phyloP scores from a whole-genome alignment of 30 jellyfish, hydroid and myxozoan species.

The Aurelia sp. region DNA sequence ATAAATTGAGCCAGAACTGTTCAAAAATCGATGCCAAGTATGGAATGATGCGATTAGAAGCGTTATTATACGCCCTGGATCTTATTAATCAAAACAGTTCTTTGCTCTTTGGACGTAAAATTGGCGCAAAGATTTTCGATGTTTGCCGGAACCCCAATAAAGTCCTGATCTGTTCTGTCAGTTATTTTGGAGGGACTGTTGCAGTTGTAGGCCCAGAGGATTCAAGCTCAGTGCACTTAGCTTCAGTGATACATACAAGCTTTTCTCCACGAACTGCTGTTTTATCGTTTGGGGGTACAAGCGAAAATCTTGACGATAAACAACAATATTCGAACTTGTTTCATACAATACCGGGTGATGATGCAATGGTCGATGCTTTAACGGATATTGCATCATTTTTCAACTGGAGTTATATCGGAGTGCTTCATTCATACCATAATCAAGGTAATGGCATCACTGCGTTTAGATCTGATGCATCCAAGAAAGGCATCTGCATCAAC shows the following conservation, averaged over 20 bases:
- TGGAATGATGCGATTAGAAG: slow-evolving; percentile 66
- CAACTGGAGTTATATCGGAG: slow-evolving; percentile 76
- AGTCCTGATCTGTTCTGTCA: slow-evolving; percentile 29
- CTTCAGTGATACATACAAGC: slow-evolving; percentile 34
- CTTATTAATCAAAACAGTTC: neutral
- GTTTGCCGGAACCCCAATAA: slow-evolving; percentile 42
- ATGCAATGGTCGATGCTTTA: slow-evolving; percentile 19
- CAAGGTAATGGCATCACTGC: slow-evolving; percentile 54
- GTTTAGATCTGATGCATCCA: slow-evolving; percentile 11
- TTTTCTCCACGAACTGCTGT: slow-evolving; percentile 24
- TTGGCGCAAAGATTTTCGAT: slow-evolving; percentile 47
- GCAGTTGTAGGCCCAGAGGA: slow-evolving; percentile 58
- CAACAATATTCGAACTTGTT: slow-evolving; percentile 48
- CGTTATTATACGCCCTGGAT: slow-evolving; percentile 54
- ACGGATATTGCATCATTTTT: slow-evolving; percentile 52
- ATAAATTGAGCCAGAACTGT: slow-evolving; percentile 20
- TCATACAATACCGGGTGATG: slow-evolving; percentile 77
- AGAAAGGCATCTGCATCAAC: slow-evolving; percentile 57
- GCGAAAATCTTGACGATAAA: slow-evolving; percentile 41
- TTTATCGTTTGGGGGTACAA: slow-evolving; percentile 68
- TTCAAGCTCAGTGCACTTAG: slow-evolving; percentile 24
- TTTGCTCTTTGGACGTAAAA: slow-evolving; percentile 1
- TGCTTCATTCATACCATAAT: slow-evolving; percentile 53
- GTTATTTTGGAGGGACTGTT: neutral
- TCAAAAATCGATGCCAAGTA: slow-evolving; percentile 24